Evolutionary conservation across 2,888 invertebrate species (phyloP), one percentile per base, ranked within the genome.

Genomic region (Gortyna flavago): DNA sequence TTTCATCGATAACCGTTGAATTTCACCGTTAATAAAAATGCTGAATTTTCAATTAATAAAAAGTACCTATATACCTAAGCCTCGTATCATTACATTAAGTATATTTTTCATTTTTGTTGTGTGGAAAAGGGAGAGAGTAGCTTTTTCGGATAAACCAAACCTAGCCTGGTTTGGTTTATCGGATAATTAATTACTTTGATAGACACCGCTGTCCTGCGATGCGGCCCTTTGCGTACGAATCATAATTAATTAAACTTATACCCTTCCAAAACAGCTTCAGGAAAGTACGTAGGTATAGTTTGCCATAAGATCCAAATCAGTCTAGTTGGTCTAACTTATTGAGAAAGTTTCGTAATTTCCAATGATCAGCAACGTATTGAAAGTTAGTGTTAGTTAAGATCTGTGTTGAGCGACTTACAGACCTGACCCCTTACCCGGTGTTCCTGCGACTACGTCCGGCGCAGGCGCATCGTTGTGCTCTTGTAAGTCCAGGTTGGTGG

Each of bases 361-460:
- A 32, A 67, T n/a, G 29, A 69, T 59, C 18, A 29, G 32, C 6
- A 44, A n/a, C 25, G 25, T 44, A 41, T 16, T 25, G 35, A 25
- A 44, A n/a, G n/a, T 41, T 48, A n/a, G 41, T 64, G n/a, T 48
- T 57, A 21, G 18, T 38, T 51, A 65, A 48, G 68, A 69, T 72
- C 65, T 44, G 57, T 51, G 62, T 68, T 77, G 21, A n/a, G 66
- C 79, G 57, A 72, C 35, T 71, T 77, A 81, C 81, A 82, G 62
- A 81, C 77, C 81, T 81, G 77, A 66, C 54, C 68, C 62, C 75
- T 81, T 92, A 92, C 97, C 97, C 83, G 98, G 98, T 0, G 98
- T 98, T 1, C 98, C 98, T 68, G 98, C 98, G 21, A 98, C 97
- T 0, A 98, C 98, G 90, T 98, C 98, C 0, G 98, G 98, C 0